Percentiles rank a stretch among this genome's conserved stretches.
Evolutionary conservation across 2,797 vertebrate species (phyloP).

Genomic region (Leptoclinus maculatus): DNA sequence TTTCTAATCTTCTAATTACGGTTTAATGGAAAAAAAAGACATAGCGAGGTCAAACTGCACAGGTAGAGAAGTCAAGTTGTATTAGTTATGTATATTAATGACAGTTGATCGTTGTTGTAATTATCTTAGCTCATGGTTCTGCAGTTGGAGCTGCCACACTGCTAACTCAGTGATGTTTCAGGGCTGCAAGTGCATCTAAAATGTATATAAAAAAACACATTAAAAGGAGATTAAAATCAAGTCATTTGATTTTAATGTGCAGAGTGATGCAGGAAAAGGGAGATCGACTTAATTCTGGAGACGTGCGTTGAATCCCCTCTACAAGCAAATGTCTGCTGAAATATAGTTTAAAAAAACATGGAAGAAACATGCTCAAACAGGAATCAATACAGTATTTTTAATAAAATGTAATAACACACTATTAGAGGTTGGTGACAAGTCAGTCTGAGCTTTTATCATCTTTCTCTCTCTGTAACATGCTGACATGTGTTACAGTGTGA

Average conservation of each 20-base stretch:
- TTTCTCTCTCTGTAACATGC: not conserved
- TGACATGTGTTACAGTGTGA: not conserved
- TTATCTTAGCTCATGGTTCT: conserved; percentile 4
- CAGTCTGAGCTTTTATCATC: not conserved
- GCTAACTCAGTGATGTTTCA: not conserved
- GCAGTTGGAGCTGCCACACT: not conserved
- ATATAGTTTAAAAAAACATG: not conserved
- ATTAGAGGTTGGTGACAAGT: not conserved
- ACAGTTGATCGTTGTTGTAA: not conserved
- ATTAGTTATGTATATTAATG: not conserved
- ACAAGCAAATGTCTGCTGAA: not conserved
- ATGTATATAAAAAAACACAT: not conserved
- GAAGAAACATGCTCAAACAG: not conserved
- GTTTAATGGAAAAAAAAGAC: not conserved
- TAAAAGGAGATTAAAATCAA: not conserved
- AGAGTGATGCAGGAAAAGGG: not conserved
- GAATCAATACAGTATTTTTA: conserved; percentile 1
- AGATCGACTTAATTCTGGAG: not conserved
- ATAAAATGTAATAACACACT: not conserved
- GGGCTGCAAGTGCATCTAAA: not conserved
- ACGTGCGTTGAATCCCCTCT: not conserved
- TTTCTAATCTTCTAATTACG: conserved; percentile 42
- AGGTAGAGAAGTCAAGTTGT: not conserved
- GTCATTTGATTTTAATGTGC: not conserved
- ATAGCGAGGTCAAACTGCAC: not conserved